Base-by-base conservation (phyloP, 2,888 invertebrate genomes). In the Rhagonycha lutea region DNA sequence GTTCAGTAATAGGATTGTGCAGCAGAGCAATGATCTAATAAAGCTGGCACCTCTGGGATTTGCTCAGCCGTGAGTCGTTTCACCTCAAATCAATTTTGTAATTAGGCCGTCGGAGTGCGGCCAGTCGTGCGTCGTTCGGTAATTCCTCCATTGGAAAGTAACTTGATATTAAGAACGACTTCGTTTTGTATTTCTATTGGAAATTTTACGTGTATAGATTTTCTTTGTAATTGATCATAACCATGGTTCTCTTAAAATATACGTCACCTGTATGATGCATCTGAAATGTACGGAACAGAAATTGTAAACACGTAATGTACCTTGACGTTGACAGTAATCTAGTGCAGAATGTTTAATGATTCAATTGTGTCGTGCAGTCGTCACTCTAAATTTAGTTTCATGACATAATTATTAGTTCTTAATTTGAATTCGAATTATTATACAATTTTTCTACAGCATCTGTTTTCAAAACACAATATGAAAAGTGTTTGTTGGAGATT, bases 41-140 rank as follows among this genome's bases (percentile, higher is more conserved):
- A 84, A 85, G 83, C 84, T 81, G 77, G 80, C 84, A 84, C 85
- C 84, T 81, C 80, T 80, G 85, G 86, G 85, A 85, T 81, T 85
- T 83, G 83, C 82, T 83, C 84, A 81, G 82, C 82, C 84, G 84
- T 83, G 84, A 83, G 83, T 85, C 84, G 85, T 84, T 85, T 85
- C 84, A 85, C 85, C 84, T 85, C 86, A 82, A 85, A 86, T 86
- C 85, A 86, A 86, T 86, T 85, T 85, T 84, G 84, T 85, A 86
- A 86, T 86, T 86, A 85, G 84, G 83, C 81, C 82, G 74, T 78
- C 76, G 72, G 79, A 80, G 83, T 83, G 82, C 83, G 84, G 84
- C 82, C 84, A 83, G 81, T 83, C 83, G 83, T 83, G 82, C 82
- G 83, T 83, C 83, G 83, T 83, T 78, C 77, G 82, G 80, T 81